Conservation (phyloP, 2,113 vertebrate species). For the Arvicanthis niloticus region DNA sequence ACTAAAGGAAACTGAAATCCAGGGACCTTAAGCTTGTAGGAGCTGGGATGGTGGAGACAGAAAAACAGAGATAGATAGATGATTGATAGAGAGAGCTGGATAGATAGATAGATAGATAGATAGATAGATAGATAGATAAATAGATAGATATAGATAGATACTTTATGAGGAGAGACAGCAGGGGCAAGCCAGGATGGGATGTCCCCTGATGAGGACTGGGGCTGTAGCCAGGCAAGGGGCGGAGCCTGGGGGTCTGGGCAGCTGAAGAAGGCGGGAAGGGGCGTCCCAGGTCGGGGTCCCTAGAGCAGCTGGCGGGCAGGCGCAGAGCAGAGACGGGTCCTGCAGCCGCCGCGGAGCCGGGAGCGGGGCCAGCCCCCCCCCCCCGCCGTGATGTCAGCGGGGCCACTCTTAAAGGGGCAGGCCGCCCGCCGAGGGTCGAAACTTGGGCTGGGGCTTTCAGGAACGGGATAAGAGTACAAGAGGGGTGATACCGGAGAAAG, state of each 20-base stretch:
- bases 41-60: slow-evolving; percentile 1
- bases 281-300: slow-evolving; percentile 73
- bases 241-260: slow-evolving; percentile 55
- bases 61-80: background rate
- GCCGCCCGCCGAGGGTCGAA: slow-evolving; percentile 73
- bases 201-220: slow-evolving; percentile 8
- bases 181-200: slow-evolving; percentile 11
- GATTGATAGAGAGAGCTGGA: background rate
- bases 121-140: background rate
- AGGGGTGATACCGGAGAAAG: background rate
- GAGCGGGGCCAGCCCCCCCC: slow-evolving; percentile 72
- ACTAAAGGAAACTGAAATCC: slow-evolving; percentile 19
- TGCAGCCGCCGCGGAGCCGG: slow-evolving; percentile 80
- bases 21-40: slow-evolving; percentile 67
- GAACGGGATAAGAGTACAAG: background rate
- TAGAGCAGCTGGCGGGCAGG: slow-evolving; percentile 71
- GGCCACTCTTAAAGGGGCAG: slow-evolving; percentile 82
- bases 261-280: slow-evolving; percentile 56
- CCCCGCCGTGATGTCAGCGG: slow-evolving; percentile 83
- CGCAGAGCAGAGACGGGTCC: slow-evolving; percentile 78
- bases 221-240: slow-evolving; percentile 39
- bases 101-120: background rate
- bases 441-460: background rate
- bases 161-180: slow-evolving; percentile 22
- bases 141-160: background rate